Evolutionary conservation across 2,888 invertebrate species (phyloP).

Genomic region (Drosophila borborema): DNA sequence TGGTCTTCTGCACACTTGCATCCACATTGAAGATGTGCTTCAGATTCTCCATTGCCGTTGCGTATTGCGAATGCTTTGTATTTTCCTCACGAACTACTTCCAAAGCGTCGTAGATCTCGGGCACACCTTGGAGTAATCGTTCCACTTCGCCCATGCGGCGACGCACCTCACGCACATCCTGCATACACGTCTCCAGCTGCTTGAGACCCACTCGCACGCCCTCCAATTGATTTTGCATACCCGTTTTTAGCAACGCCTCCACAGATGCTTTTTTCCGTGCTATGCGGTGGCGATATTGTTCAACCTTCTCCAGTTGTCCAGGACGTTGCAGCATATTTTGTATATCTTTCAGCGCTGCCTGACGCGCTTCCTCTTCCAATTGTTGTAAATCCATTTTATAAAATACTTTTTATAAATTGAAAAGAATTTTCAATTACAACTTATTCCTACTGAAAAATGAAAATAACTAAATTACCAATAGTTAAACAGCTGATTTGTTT

Average conservation of each 20-base stretch:
- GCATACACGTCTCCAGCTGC: slow-evolving; percentile 93
- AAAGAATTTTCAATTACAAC: neutral
- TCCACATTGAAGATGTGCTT: slow-evolving; percentile 99
- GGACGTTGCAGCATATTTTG: slow-evolving; percentile 97
- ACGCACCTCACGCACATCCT: slow-evolving; percentile 92
- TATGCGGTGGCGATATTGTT: slow-evolving; percentile 84
- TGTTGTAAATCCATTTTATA: slow-evolving; percentile 87
- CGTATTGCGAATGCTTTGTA: slow-evolving; percentile 97
- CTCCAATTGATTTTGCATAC: slow-evolving; percentile 98
- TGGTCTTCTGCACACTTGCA: slow-evolving; percentile 97
- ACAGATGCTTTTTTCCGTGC: slow-evolving; percentile 84
- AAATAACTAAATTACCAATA: slow-evolving; percentile 2
- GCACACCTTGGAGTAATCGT: slow-evolving; percentile 90
- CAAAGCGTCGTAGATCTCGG: slow-evolving; percentile 92
- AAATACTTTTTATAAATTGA: neutral
- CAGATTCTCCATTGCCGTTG: slow-evolving; percentile 98
- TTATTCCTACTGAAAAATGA: slow-evolving; percentile 1
- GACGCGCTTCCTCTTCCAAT: slow-evolving; percentile 91
- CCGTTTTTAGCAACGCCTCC: slow-evolving; percentile 92
- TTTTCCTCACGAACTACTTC: slow-evolving; percentile 96
- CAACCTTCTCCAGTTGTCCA: slow-evolving; percentile 96
- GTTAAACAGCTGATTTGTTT: neutral
- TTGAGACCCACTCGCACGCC: slow-evolving; percentile 97
- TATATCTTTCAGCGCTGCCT: slow-evolving; percentile 92
- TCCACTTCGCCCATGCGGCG: slow-evolving; percentile 91